Evolutionary conservation across 2,113 vertebrate species (phyloP).

Genomic region (Engraulis encrasicolus): DNA sequence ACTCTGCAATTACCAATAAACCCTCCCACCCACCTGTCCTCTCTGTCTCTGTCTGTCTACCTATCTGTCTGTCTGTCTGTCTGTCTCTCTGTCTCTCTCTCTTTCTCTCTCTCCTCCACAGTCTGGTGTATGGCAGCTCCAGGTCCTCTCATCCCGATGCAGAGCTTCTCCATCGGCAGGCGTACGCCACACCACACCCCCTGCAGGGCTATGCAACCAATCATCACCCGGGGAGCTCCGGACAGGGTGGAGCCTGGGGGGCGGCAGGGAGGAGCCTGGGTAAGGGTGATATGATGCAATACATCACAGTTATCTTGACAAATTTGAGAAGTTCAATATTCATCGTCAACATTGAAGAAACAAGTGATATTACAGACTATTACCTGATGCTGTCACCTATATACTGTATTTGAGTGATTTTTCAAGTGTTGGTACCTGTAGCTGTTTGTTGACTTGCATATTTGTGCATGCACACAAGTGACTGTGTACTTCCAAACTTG

Average conservation of each 20-base stretch:
- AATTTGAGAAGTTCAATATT: background rate
- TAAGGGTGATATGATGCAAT: slow-evolving; percentile 45
- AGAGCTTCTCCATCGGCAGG: slow-evolving; percentile 87
- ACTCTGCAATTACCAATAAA: background rate
- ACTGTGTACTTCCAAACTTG: no score
- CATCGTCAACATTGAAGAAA: background rate
- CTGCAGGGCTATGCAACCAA: slow-evolving; percentile 91
- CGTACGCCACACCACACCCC: slow-evolving; percentile 84
- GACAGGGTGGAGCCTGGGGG: slow-evolving; percentile 69
- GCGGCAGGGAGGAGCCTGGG: slow-evolving; percentile 72
- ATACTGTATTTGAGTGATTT: no score
- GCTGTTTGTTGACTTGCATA: no score
- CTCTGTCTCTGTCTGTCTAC: slow-evolving; percentile 3
- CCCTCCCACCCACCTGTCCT: background rate
- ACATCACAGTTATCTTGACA: background rate
- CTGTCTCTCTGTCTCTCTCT: slow-evolving; percentile 13
- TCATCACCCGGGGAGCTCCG: slow-evolving; percentile 85
- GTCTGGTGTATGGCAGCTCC: slow-evolving; percentile 89
- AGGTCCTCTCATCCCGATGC: slow-evolving; percentile 87
- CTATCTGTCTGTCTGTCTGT: no score
- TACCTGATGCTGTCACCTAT: background rate
- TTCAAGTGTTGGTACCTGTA: no score
- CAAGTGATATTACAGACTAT: background rate
- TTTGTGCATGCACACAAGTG: no score
- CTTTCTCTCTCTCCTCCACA: slow-evolving; percentile 53